phyloP scores from a whole-genome alignment of 1,140 invertebrate species.

The Platorchestia sp. region DNA sequence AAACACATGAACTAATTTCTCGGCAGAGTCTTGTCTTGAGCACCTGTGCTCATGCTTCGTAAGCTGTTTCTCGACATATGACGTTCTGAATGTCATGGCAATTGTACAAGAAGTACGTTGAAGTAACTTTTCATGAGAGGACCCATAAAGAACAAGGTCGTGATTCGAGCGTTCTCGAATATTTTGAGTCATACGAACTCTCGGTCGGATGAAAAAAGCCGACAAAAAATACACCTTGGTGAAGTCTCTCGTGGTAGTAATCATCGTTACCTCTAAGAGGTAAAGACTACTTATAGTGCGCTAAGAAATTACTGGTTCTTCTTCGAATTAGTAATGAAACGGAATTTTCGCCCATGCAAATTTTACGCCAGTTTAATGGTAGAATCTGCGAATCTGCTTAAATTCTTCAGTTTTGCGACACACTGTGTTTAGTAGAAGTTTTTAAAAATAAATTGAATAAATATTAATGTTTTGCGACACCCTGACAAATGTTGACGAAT shows the following conservation, averaged over 20 bases:
- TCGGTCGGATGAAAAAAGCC: background rate
- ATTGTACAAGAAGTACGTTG: background rate
- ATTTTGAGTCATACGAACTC: background rate
- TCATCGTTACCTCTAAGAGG: background rate
- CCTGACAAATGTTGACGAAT: background rate
- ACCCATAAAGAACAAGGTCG: background rate
- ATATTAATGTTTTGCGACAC: background rate
- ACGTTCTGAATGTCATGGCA: background rate
- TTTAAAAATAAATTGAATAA: no score
- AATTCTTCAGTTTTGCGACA: background rate
- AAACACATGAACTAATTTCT: background rate
- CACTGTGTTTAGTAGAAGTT: no score
- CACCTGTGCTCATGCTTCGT: background rate
- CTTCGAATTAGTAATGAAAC: background rate
- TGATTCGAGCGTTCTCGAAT: background rate
- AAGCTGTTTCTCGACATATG: background rate
- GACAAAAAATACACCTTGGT: background rate
- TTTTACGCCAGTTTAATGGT: background rate
- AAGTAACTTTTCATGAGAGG: background rate
- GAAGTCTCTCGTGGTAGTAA: background rate
- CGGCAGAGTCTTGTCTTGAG: background rate
- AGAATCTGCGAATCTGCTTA: background rate
- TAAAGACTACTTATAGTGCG: background rate
- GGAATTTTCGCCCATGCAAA: background rate
- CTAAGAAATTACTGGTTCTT: background rate